These are phyloP conservation scores for Scaptomyza montana DNA, from an alignment of 1,140 invertebrate genomes.

Conservation along the genomic window DNA sequence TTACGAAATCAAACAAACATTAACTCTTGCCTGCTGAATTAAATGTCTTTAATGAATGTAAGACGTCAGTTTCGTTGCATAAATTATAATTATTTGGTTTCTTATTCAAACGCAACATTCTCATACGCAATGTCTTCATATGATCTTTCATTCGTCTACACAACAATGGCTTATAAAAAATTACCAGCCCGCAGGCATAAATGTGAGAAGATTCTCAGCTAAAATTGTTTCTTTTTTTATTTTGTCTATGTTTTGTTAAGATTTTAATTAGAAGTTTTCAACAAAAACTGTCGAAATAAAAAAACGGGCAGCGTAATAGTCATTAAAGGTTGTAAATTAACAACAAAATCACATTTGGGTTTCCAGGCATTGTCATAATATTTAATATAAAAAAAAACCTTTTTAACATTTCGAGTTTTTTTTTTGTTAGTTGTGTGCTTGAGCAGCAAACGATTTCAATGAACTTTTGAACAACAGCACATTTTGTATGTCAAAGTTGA, in stretches of 20 bases:
- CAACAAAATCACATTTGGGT: conserved; percentile 22
- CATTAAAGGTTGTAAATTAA: conserved; percentile 24
- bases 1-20: conserved; percentile 9
- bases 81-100: conserved; percentile 10
- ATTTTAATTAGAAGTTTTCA: conserved; percentile 61
- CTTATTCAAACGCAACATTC: conserved; percentile 29
- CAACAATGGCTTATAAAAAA: conserved; percentile 44
- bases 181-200: conserved; percentile 21
- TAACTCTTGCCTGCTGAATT: not conserved
- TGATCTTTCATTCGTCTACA: conserved; percentile 6
- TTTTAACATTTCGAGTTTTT: conserved; percentile 6
- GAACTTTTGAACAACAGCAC: conserved; percentile 31
- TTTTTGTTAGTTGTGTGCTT: no score
- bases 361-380: conserved; percentile 41
- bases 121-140: conserved; percentile 38
- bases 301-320: conserved; percentile 26
- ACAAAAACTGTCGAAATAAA: conserved; percentile 30
- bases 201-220: conserved; percentile 49
- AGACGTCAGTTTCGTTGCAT: conserved; percentile 3
- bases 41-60: conserved; percentile 14
- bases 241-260: conserved; percentile 26
- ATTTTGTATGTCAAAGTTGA: conserved; percentile 49
- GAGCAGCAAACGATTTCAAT: conserved; percentile 26
- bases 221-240: conserved; percentile 15
- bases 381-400: conserved; percentile 28